Evolutionary conservation across 64 coral and sea anemone species (phyloP).

Genomic region (Trachythela sp.): DNA sequence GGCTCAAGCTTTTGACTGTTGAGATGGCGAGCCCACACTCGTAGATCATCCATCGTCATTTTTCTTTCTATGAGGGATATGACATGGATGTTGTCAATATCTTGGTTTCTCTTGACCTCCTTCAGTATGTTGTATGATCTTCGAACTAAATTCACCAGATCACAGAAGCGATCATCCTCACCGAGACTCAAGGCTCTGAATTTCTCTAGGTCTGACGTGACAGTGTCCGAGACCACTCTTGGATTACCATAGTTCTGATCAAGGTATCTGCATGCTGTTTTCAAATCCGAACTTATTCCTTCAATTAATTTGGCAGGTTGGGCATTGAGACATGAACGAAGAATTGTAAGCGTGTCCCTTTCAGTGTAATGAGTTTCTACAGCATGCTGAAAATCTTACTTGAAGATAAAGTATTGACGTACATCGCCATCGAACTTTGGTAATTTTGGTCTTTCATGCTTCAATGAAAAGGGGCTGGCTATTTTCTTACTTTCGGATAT

Average conservation of each 20-base stretch:
- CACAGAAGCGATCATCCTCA: slow-evolving; percentile 61
- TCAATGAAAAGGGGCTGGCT: slow-evolving; percentile 18
- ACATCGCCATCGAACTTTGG: slow-evolving; percentile 61
- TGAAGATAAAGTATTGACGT: slow-evolving; percentile 59
- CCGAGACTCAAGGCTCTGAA: slow-evolving; percentile 48
- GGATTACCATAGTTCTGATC: slow-evolving; percentile 67
- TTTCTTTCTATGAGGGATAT: slow-evolving; percentile 64
- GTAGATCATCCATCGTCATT: slow-evolving; percentile 49
- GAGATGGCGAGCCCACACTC: slow-evolving; percentile 45
- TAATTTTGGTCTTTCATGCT: slow-evolving; percentile 64
- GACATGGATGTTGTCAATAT: slow-evolving; percentile 66
- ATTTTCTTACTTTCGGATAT: neutral
- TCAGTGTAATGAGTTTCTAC: slow-evolving; percentile 57
- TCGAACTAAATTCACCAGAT: slow-evolving; percentile 54
- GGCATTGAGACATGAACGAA: slow-evolving; percentile 45
- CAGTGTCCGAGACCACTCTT: slow-evolving; percentile 52
- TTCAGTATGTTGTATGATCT: slow-evolving; percentile 62
- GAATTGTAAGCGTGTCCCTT: slow-evolving; percentile 55
- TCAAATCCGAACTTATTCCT: slow-evolving; percentile 56
- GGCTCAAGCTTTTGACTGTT: slow-evolving; percentile 39
- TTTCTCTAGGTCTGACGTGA: slow-evolving; percentile 59
- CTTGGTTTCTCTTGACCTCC: slow-evolving; percentile 56
- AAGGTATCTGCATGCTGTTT: slow-evolving; percentile 43
- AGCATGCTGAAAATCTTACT: slow-evolving; percentile 40
- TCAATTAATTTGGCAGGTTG: slow-evolving; percentile 56